Evolutionary conservation across 1,140 invertebrate genomes (phyloP), one percentile per base, ranked within the genome.

Genomic region (Caerostris extrusa): DNA sequence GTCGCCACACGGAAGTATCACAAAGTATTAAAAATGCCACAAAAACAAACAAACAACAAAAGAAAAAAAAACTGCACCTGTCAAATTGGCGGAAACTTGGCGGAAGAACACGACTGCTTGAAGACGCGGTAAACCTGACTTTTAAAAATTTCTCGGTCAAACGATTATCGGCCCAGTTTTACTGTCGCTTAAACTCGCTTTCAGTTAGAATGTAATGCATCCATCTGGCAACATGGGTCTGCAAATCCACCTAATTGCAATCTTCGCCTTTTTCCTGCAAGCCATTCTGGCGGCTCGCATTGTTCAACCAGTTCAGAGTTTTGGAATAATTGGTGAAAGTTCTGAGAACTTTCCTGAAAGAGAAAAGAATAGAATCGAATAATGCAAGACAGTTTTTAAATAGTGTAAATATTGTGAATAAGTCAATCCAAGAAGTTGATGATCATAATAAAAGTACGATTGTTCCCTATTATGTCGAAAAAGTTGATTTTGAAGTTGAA

Each of bases 141-240:
- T 91, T 91, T 53, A 81, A 82, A 90, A 77, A 56, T 71, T 82
- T 82, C 71, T 58, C 69, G 67, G 71, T 82, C 90, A 81, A 19
- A 64, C 71, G 71, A 91, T 82, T 53, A 58, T 91, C 34, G 90
- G 56, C 57, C 90, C 56, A 61, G 58, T 92, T 92, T 67, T 34
- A 34, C 61, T 55, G 34, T 12, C 53, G 8, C 34, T 61, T 17
- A 91, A 56, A 60, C 67, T 85, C 90, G 90, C 90, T 92, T 92
- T 85, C 90, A 92, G 17, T 86, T 81, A 85, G 77, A 61, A 92
- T 92, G 90, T 85, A 85, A 92, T 53, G 56, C 57, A 19, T 61
- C 90, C 82, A 56, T 56, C 90, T 14, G 90, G 60, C 90, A 91
- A 77, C 90, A 91, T 91, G 90, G 53, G 14, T 91, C 50, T 6